These are phyloP conservation scores for Vanessa atalanta DNA, from an alignment of 1,140 invertebrate genomes.

Conservation along the genomic window DNA sequence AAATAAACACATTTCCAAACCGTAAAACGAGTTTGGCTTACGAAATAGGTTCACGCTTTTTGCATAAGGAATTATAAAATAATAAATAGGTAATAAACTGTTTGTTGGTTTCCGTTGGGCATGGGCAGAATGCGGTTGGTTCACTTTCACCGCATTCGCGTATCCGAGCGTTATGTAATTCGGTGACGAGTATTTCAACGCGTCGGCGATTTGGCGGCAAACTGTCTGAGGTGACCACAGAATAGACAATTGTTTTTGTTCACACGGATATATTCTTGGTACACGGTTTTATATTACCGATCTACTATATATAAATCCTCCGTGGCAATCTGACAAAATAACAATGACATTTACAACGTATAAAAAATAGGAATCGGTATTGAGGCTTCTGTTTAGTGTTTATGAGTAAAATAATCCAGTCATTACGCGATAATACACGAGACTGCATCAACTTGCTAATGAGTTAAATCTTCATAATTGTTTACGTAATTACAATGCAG, in stretches of 20 bases:
- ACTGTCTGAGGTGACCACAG: slow-evolving; percentile 48
- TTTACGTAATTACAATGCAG: slow-evolving; percentile 6
- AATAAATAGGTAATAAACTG: slow-evolving; percentile 29
- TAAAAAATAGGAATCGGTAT: too few relatives aligned
- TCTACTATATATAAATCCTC: too few relatives aligned
- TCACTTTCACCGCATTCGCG: slow-evolving; percentile 59
- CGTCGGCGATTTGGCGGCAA: slow-evolving; percentile 57
- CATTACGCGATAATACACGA: not conserved
- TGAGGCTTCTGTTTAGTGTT: too few relatives aligned
- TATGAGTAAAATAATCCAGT: not conserved
- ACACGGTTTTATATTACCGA: not conserved
- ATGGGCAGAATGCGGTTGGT: slow-evolving; percentile 52
- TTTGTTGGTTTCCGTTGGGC: slow-evolving; percentile 33
- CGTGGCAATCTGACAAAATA: too few relatives aligned
- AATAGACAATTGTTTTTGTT: slow-evolving; percentile 6
- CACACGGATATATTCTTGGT: slow-evolving; percentile 6
- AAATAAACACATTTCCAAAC: too few relatives aligned
- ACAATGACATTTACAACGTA: too few relatives aligned
- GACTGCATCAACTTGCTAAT: slow-evolving; percentile 20
- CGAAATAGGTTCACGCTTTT: not conserved
- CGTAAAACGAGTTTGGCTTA: too few relatives aligned
- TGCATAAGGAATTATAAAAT: not conserved
- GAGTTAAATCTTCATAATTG: slow-evolving; percentile 27
- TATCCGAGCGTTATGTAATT: slow-evolving; percentile 52
- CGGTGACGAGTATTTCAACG: slow-evolving; percentile 17